Evolutionary conservation across 2,888 invertebrate genomes (phyloP), one percentile per base, ranked within the genome.

Genomic region (Cerastis rubricosa): DNA sequence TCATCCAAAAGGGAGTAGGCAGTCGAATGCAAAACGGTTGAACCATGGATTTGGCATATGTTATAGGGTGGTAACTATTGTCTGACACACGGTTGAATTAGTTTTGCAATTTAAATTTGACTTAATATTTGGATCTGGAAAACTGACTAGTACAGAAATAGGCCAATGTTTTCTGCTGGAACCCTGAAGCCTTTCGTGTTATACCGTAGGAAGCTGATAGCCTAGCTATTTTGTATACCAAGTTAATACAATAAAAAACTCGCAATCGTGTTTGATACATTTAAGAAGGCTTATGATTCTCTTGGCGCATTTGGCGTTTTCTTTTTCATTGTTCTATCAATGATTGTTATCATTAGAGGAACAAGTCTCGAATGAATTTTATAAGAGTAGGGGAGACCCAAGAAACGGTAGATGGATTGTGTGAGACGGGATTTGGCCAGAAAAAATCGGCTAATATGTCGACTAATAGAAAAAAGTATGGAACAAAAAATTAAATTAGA

Each of bases 11-110:
- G 96, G 96, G 96, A 95, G 93, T 92, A 91, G 91, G 94, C 92
- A 94, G 94, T 92, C 94, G 95, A 96, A 96, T 96, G 96, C 96
- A 96, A 96, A 96, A 96, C 94, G 96, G 95, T 94, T 94, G 93
- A 93, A 94, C 94, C 95, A 95, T 96, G 96, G 96, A 96, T 96
- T 96, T 95, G 96, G 96, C 96, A 96, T 96, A 96, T 96, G 96
- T 95, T 96, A 94, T 93, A 94, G 95, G 95, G 95, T 94, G 92
- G 93, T 90, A 94, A 94, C 94, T 93, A 93, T 93, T 92, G 91
- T 88, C 90, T 88, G 87, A 87, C 94, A 93, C 90, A 94, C 94
- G 70, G 91, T 17, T 87, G 47, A 45, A 78, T 74, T 67, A 45
- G 66, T 17, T 43, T 66, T 57, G 49, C 22, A n/a, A 14, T 47